Conservation (phyloP, 2,797 vertebrate species). For the Propithecus perrieri region DNA sequence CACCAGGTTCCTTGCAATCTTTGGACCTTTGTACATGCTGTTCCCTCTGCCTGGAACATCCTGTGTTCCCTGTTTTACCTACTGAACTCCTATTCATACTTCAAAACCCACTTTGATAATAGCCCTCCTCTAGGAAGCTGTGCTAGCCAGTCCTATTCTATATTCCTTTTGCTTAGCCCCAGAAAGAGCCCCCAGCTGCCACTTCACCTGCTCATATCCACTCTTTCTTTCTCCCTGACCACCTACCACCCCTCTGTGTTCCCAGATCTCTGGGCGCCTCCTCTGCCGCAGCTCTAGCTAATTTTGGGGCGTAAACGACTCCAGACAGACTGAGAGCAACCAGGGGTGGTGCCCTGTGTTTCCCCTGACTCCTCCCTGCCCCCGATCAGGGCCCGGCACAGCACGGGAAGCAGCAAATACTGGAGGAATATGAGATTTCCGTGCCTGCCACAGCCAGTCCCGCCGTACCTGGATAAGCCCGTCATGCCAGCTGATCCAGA, state of each 20-base stretch:
- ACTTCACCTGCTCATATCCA: not conserved
- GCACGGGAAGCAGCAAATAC: not conserved
- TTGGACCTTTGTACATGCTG: not conserved
- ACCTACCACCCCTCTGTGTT: not conserved
- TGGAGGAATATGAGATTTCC: not conserved
- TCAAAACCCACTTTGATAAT: not conserved
- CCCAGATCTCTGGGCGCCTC: rapidly evolving
- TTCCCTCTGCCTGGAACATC: not conserved
- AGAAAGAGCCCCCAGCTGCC: not conserved
- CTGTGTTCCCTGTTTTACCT: not conserved
- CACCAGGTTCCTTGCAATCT: not conserved
- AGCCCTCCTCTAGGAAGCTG: not conserved
- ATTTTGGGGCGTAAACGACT: not conserved
- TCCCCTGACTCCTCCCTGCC: rapidly evolving
- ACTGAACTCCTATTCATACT: not conserved
- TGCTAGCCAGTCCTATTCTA: not conserved
- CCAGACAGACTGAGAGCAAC: not conserved
- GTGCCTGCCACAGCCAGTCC: not conserved
- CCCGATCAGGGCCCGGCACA: not conserved
- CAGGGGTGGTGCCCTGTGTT: not conserved
- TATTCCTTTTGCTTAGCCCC: not conserved
- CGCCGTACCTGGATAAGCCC: slow-evolving; percentile 89
- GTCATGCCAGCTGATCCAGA: slow-evolving; percentile 95
- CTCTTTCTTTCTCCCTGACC: not conserved
- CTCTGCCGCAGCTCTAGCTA: not conserved